Conservation (phyloP, 2,797 vertebrate species). For the Aphelocoma californica region DNA sequence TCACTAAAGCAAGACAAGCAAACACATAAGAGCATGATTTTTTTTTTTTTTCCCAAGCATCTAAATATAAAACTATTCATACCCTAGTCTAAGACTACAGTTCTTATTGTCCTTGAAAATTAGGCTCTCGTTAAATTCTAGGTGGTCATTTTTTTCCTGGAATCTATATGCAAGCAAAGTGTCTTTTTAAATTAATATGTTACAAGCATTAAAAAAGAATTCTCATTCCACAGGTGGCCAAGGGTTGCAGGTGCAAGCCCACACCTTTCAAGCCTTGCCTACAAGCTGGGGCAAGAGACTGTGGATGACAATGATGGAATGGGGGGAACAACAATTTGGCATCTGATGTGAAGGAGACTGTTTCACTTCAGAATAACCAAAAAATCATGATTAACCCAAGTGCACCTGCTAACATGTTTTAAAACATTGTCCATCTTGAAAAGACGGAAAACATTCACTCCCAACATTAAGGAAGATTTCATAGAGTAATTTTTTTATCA, state of each 20-base stretch:
- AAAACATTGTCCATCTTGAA: neutral
- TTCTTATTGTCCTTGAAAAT: neutral
- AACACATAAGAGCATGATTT: neutral
- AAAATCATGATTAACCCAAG: neutral
- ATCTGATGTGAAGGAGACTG: neutral
- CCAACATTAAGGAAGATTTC: neutral
- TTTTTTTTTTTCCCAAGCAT: neutral
- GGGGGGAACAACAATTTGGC: neutral
- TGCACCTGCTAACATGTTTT: neutral
- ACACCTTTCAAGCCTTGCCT: neutral
- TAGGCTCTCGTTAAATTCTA: neutral
- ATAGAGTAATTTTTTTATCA: neutral
- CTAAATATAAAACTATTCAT: neutral
- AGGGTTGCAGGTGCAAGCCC: neutral
- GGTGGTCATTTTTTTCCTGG: neutral
- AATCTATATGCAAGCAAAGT: neutral
- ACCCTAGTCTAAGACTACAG: neutral
- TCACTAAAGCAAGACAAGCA: neutral
- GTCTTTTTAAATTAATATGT: neutral
- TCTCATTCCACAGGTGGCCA: neutral
- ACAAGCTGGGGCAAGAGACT: neutral
- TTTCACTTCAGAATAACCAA: neutral
- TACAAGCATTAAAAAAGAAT: neutral
- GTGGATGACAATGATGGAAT: too few relatives aligned
- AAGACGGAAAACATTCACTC: neutral